Base-by-base conservation (phyloP, 2,113 vertebrate genomes). In the Protomyctophum bolini region DNA sequence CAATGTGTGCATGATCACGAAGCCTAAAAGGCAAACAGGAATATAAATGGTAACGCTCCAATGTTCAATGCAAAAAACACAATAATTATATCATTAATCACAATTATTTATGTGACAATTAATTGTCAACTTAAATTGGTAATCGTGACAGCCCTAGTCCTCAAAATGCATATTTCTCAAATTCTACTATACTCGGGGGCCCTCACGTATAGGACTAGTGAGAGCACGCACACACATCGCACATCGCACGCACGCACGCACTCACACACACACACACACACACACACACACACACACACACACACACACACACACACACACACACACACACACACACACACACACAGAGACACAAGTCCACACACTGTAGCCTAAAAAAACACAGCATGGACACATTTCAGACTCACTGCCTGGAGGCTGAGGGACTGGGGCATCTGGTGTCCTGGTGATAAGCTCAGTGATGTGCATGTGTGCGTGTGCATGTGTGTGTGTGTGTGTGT, bases 341-440 rank as follows among this genome's bases (percentile, higher is more conserved):
- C 45, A 68, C 57, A 58, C 50, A 52, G 3, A 52, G 8, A 58
- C 9, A 58, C 29, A 28, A 14, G 9, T 28, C 57, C 15, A 8
- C 33, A 10, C 21, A 21, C 50, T 7, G 2, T 55, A 41, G 45
- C 78, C 63, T 63, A 70, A 54, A 50, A 21, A 64, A 67, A 80
- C 45, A 48, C 67, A 74, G 59, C 76, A 73, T 71, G 72, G 28
- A 65, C 73, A 81, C 81, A 75, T 86, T 74, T 70, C 54, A 80
- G 75, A 77, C 72, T 66, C 6, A 3, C 8, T 77, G 80, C 75
- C 82, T 83, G 41, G 77, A 72, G 78, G 81, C 78, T 68, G 63
- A 76, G 80, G 52, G 81, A 77, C 66, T 14, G 67, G 75, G 72
- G 74, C 76, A 85, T 87, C 79, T 89, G 85, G 79, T 87, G 79